Percentiles rank a stretch among this genome's conserved stretches.
Evolutionary conservation across 2,888 invertebrate species (phyloP).

Genomic region (Synanthedon andrenaeformis): DNA sequence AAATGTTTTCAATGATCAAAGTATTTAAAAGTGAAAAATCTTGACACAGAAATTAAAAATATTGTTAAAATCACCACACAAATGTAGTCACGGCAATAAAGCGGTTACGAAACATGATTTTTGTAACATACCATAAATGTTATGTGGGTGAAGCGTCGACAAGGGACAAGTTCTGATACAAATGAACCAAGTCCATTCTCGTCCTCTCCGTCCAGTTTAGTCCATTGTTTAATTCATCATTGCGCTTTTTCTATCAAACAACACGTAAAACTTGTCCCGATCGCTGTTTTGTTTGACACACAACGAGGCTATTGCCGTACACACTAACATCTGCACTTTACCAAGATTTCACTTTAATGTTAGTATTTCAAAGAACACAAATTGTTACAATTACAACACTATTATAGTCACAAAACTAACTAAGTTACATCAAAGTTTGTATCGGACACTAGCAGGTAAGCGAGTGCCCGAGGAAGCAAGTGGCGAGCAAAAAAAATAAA

Average conservation of each 20-base stretch:
- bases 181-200: slow-evolving; percentile 52
- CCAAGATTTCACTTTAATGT: slow-evolving; percentile 44
- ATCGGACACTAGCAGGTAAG: slow-evolving; percentile 38
- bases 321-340: slow-evolving; percentile 49
- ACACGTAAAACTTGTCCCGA: slow-evolving; percentile 39
- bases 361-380: background rate
- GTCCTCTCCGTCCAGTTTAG: slow-evolving; percentile 50
- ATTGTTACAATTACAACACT: no score
- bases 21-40: background rate
- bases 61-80: background rate
- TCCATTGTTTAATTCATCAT: slow-evolving; percentile 61
- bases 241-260: slow-evolving; percentile 32
- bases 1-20: background rate
- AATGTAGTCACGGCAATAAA: background rate
- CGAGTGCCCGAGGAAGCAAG: slow-evolving; percentile 29
- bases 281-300: slow-evolving; percentile 64
- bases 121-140: slow-evolving; percentile 64
- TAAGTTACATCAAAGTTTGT: slow-evolving; percentile 9
- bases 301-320: slow-evolving; percentile 54
- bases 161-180: slow-evolving; percentile 41
- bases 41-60: background rate
- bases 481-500: slow-evolving; percentile 19
- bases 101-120: slow-evolving; percentile 59
- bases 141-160: slow-evolving; percentile 58
- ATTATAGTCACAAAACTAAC: background rate